Percentiles rank a stretch among this genome's conserved stretches.
These are phyloP conservation scores for Urosaurus nigricauda DNA, from an alignment of 2,797 vertebrate genomes.

Conservation along the genomic window DNA sequence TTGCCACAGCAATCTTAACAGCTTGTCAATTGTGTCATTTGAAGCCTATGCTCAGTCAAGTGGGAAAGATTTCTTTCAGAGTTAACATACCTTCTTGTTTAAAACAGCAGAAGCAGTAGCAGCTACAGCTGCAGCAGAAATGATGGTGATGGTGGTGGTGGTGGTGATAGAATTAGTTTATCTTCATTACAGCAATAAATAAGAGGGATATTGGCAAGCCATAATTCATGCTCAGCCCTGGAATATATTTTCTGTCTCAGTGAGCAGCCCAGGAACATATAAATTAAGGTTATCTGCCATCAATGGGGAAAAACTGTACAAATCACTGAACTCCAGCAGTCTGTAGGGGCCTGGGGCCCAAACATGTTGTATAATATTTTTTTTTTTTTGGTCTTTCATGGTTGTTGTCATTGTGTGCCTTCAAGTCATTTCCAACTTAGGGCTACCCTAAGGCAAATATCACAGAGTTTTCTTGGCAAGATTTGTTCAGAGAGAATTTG, in stretches of 20 bases:
- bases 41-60: slow-evolving; percentile 61
- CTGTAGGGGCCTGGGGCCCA: no score
- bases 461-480: no score
- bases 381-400: no score
- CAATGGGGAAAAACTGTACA: no score
- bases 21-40: slow-evolving; percentile 56
- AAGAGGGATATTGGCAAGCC: background rate
- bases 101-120: slow-evolving; percentile 29
- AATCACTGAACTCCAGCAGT: no score
- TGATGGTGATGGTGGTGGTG: background rate
- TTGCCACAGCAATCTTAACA: slow-evolving; percentile 69
- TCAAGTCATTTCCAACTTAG: no score
- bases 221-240: background rate
- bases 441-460: no score
- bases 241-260: background rate
- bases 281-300: background rate
- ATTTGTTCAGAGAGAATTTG: no score
- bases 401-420: no score
- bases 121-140: background rate
- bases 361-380: no score
- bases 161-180: slow-evolving; percentile 38
- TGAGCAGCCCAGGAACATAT: background rate
- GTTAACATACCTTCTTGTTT: slow-evolving; percentile 46
- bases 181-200: slow-evolving; percentile 45
- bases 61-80: slow-evolving; percentile 60